Percentiles rank a stretch among this genome's conserved stretches.
Conservation (phyloP, 2,888 invertebrate genomes). For the Gymnosoma rotundatum region DNA sequence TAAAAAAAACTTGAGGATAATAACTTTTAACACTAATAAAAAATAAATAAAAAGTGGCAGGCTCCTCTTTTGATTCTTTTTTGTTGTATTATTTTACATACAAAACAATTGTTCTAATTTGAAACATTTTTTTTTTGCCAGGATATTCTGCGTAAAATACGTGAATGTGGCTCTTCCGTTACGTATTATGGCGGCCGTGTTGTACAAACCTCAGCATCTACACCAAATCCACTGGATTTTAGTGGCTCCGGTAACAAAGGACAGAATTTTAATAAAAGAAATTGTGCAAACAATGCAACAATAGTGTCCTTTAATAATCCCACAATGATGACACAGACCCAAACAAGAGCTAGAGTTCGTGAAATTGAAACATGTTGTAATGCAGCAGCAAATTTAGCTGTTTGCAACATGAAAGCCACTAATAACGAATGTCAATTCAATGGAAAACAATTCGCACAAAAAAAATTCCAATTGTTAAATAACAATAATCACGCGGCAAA, state of each 20-base stretch:
- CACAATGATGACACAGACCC: conserved; percentile 78
- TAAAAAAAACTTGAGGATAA: no score
- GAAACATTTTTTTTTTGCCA: conserved; percentile 77
- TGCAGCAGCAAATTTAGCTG: conserved; percentile 41
- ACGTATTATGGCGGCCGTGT: conserved; percentile 95
- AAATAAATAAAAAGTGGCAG: no score
- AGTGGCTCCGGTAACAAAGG: conserved; percentile 80
- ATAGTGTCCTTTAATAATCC: conserved; percentile 76
- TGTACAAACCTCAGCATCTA: conserved; percentile 82
- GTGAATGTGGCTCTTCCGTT: conserved; percentile 93
- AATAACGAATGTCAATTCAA: conserved; percentile 47
- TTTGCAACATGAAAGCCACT: conserved; percentile 37
- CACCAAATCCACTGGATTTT: conserved; percentile 81
- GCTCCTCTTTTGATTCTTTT: no score
- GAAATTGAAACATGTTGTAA: conserved; percentile 81
- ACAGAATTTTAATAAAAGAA: conserved; percentile 75
- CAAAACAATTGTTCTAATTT: conserved; percentile 72
- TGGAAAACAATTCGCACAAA: conserved; percentile 66
- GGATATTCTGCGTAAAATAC: conserved; percentile 92
- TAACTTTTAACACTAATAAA: neutral
- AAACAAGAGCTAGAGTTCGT: conserved; percentile 77
- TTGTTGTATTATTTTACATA: neutral
- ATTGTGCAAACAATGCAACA: conserved; percentile 80
- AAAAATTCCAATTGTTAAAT: conserved; percentile 62
- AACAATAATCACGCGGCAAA: conserved; percentile 32